Percentiles rank a stretch among this genome's conserved stretches.
These are phyloP conservation scores for Cryptocephalus moraei DNA, from an alignment of 2,888 invertebrate species.

Conservation along the genomic window DNA sequence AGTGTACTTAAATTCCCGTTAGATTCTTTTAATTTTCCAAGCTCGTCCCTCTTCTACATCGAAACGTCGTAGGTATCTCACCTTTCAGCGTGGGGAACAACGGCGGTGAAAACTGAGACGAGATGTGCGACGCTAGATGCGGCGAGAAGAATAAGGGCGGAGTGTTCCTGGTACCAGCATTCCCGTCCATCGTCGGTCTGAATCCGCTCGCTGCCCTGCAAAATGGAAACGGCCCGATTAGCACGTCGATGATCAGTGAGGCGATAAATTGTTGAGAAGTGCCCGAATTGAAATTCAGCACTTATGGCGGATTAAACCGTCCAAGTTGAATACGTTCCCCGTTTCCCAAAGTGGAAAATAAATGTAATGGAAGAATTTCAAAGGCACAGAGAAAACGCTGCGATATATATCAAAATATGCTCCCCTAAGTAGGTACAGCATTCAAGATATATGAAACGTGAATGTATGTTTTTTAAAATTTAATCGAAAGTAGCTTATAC, in stretches of 20 bases:
- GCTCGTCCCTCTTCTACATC: too few relatives aligned
- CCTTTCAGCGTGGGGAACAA: conserved; percentile 74
- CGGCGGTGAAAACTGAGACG: conserved; percentile 70
- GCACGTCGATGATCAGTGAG: not conserved
- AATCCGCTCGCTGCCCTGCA: conserved; percentile 48
- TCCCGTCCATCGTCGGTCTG: conserved; percentile 49
- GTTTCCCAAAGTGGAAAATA: not conserved
- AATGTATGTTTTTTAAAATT: conserved; percentile 15
- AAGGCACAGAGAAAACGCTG: not conserved
- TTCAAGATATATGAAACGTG: not conserved
- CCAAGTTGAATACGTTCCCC: not conserved
- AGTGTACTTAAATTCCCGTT: too few relatives aligned
- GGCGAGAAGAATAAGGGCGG: conserved; percentile 78
- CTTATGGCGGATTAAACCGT: not conserved
- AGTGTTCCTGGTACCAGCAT: conserved; percentile 41
- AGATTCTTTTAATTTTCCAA: too few relatives aligned
- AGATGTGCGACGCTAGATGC: conserved; percentile 60
- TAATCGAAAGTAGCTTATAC: conserved; percentile 15
- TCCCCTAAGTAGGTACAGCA: not conserved
- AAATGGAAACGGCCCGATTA: conserved; percentile 14
- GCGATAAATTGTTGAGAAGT: not conserved
- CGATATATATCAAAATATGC: not conserved
- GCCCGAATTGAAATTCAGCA: not conserved
- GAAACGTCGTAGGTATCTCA: too few relatives aligned
- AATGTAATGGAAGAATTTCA: not conserved